These are phyloP conservation scores for Standfussiana lucernea DNA, from an alignment of 2,888 invertebrate genomes.

Conservation along the genomic window DNA sequence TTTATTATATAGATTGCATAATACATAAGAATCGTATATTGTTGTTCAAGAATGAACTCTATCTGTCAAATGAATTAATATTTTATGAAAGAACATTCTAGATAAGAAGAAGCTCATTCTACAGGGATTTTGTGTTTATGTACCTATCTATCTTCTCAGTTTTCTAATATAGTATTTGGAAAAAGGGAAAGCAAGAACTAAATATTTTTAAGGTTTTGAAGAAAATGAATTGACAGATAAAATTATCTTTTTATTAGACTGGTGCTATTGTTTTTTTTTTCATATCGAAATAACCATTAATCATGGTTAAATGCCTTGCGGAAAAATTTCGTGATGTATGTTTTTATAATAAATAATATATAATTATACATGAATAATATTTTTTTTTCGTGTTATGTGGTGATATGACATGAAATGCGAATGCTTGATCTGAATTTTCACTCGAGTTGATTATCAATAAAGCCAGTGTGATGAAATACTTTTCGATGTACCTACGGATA, in stretches of 20 bases:
- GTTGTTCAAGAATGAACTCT: conserved; percentile 16
- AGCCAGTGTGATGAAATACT: not conserved
- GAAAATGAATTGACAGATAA: conserved; percentile 31
- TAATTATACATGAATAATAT: not conserved
- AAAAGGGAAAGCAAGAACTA: not conserved
- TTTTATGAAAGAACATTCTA: not conserved
- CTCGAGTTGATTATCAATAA: not conserved
- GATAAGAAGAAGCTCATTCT: not conserved
- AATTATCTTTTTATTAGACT: not conserved
- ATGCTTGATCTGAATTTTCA: not conserved
- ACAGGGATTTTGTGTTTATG: not conserved
- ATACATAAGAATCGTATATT: not conserved
- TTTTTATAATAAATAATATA: not conserved
- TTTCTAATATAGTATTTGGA: not conserved
- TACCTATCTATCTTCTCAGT: not conserved
- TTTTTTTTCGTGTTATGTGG: not conserved
- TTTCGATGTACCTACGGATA: not conserved
- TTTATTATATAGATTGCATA: not conserved
- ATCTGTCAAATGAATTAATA: conserved; percentile 17
- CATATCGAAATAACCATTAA: not conserved
- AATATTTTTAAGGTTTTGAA: not conserved
- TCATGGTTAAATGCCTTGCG: not conserved
- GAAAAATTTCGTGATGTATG: not conserved
- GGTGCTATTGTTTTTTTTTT: not conserved
- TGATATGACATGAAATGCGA: not conserved